Conservation (phyloP, 2,113 vertebrate species). For the Dunckerocampus dactyliophorus region DNA sequence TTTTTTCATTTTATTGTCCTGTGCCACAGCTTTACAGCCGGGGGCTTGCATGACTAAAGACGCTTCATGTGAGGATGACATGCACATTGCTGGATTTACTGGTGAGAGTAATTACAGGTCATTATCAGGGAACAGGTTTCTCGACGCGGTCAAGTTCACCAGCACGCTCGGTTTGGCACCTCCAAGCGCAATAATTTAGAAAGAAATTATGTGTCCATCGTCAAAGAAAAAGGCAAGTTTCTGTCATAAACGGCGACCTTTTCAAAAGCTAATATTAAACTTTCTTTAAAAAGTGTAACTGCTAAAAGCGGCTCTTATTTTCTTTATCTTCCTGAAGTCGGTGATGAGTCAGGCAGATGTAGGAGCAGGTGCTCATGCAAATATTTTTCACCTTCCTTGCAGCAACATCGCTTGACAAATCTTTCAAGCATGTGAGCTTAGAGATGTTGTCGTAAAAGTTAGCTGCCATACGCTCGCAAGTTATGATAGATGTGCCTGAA, state of each 20-base stretch:
- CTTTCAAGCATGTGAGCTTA: conserved; percentile 25
- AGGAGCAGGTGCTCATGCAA: conserved; percentile 29
- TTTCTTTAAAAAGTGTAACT: too few species aligned
- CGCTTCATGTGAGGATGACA: conserved; percentile 15
- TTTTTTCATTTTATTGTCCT: conserved; percentile 4
- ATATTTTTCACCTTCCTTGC: conserved; percentile 7
- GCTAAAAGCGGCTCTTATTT: too few species aligned
- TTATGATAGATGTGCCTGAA: conserved; percentile 2
- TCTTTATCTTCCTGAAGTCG: background rate
- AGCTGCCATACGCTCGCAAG: conserved; percentile 22
- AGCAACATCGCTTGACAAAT: conserved; percentile 31
- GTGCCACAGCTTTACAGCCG: conserved; percentile 15
- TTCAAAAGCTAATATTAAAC: too few species aligned
- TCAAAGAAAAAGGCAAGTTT: conserved; percentile 8
- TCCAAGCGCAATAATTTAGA: conserved; percentile 10
- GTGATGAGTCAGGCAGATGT: conserved; percentile 14
- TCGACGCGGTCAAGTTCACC: conserved; percentile 19
- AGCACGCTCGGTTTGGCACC: conserved; percentile 12
- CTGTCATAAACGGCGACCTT: conserved; percentile 3
- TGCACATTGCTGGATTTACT: conserved; percentile 18
- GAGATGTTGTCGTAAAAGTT: conserved; percentile 22
- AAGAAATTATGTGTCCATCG: background rate
- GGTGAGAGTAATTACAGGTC: conserved; percentile 29
- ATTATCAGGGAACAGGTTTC: conserved; percentile 38
- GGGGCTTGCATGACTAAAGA: conserved; percentile 21